Percentiles rank a stretch among this genome's conserved stretches.
Conservation (phyloP, 2,797 vertebrate species). For the Hippocampus kuda region DNA sequence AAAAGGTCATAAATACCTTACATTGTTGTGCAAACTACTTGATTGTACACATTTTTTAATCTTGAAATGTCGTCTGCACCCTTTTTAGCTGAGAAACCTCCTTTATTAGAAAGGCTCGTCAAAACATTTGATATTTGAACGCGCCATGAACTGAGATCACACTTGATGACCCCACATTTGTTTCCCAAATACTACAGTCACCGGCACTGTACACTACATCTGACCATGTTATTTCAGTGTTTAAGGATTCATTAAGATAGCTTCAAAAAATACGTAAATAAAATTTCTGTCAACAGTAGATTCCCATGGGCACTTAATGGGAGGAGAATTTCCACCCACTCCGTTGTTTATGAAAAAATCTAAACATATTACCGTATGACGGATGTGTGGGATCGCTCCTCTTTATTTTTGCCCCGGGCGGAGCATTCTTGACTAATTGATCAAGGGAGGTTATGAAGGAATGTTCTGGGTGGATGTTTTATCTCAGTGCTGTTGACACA, state of each 20-base stretch:
- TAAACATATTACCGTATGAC: background rate
- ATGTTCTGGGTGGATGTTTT: conserved; percentile 18
- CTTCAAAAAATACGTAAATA: background rate
- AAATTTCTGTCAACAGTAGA: background rate
- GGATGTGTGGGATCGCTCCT: background rate
- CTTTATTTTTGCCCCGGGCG: background rate
- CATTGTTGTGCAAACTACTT: background rate
- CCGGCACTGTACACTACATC: background rate
- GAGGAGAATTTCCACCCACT: background rate
- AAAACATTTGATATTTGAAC: too few species aligned
- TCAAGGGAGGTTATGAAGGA: background rate
- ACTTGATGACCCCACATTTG: background rate
- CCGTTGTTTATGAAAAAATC: background rate
- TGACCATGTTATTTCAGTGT: background rate
- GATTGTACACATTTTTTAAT: too few species aligned
- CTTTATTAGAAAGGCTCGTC: too few species aligned
- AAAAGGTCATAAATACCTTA: too few species aligned
- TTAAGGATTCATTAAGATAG: background rate
- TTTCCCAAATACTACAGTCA: background rate
- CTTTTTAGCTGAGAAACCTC: too few species aligned
- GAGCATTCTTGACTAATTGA: conserved; percentile 4
- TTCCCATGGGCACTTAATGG: background rate
- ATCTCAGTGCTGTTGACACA: conserved; percentile 15
- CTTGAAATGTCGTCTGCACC: too few species aligned
- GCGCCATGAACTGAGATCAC: background rate